Conservation (phyloP, 1,140 invertebrate genomes). For the Magallana ariakensis region DNA sequence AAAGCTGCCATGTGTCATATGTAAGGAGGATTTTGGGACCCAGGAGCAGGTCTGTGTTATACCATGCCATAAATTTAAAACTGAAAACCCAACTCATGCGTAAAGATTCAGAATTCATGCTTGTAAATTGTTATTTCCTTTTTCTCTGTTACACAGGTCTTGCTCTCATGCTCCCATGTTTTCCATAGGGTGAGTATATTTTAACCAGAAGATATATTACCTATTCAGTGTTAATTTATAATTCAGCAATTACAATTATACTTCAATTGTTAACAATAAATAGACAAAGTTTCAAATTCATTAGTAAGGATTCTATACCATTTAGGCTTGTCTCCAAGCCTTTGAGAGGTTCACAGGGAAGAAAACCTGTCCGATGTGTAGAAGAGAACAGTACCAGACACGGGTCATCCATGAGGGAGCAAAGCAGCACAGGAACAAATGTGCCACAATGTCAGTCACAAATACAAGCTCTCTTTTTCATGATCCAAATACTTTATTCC, state of each 20-base stretch:
- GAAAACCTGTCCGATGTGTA: constrained; percentile 79
- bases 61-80: too few relatives aligned
- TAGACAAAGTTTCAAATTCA: too few relatives aligned
- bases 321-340: constrained; percentile 74
- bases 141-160: constrained; percentile 69
- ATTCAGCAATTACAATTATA: too few relatives aligned
- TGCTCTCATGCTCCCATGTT: constrained; percentile 79
- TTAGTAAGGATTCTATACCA: not conserved
- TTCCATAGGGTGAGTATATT: constrained; percentile 76
- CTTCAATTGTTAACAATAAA: too few relatives aligned
- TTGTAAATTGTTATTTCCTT: not conserved
- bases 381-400: constrained; percentile 77
- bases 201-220: too few relatives aligned
- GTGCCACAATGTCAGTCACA: constrained; percentile 47
- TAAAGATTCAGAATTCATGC: not conserved
- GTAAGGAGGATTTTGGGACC: constrained; percentile 79
- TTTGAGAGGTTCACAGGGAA: constrained; percentile 78
- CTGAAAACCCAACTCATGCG: too few relatives aligned
- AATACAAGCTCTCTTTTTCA: too few relatives aligned
- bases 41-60: constrained; percentile 72
- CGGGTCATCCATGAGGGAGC: constrained; percentile 78
- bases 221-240: too few relatives aligned
- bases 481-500: not conserved
- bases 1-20: constrained; percentile 78
- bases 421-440: constrained; percentile 69